phyloP scores from a whole-genome alignment of 2,113 vertebrate genomes.

The Dendrocopos noguchii region DNA sequence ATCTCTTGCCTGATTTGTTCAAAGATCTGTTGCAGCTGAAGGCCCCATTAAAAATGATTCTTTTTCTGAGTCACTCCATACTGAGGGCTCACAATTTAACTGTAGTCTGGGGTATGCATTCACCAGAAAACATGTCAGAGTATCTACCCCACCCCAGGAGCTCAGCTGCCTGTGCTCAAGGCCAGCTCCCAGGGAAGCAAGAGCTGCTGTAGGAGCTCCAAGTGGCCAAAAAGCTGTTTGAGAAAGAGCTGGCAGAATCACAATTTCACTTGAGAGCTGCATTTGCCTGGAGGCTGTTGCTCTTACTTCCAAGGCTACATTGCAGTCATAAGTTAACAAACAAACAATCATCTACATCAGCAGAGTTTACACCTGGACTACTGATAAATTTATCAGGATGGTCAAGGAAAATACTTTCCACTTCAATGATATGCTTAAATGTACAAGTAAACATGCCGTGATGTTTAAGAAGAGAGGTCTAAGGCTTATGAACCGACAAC shows the following conservation, averaged over 20 bases:
- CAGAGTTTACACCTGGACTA: neutral
- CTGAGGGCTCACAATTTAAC: no score
- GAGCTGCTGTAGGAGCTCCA: neutral
- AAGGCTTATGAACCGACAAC: neutral
- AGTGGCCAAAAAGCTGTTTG: neutral
- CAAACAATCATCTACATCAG: neutral
- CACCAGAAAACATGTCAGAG: neutral
- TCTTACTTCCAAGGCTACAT: neutral
- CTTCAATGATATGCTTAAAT: neutral
- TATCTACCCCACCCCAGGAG: neutral
- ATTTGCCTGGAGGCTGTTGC: neutral
- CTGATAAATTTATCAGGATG: neutral
- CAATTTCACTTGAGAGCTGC: neutral
- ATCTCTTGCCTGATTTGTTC: no score
- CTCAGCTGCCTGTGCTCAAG: neutral
- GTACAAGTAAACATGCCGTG: neutral
- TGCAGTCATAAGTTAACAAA: neutral
- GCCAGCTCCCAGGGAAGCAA: neutral
- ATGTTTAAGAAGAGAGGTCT: neutral
- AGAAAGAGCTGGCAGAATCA: neutral
- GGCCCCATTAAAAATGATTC: no score
- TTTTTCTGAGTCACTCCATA: no score
- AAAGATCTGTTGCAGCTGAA: no score
- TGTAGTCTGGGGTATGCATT: no score
- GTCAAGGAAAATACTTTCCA: neutral